Percentiles rank a stretch among this genome's conserved stretches.
These are phyloP conservation scores for Endomychus coccineus DNA, from an alignment of 2,888 invertebrate species.

Conservation along the genomic window DNA sequence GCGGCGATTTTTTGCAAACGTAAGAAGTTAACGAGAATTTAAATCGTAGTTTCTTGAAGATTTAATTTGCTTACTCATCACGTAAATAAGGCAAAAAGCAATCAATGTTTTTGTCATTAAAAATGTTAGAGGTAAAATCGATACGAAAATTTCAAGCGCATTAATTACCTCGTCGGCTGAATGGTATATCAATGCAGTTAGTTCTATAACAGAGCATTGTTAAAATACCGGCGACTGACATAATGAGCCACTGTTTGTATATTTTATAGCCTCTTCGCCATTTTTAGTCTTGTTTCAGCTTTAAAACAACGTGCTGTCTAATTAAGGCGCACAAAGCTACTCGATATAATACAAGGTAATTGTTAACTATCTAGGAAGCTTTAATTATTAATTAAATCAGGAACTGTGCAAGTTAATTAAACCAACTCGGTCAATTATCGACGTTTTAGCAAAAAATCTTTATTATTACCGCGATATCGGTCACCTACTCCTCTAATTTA, in stretches of 20 bases:
- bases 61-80: neutral
- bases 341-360: slow-evolving; percentile 38
- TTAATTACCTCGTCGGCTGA: slow-evolving; percentile 33
- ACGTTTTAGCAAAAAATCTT: slow-evolving; percentile 13
- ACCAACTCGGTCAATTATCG: slow-evolving; percentile 32
- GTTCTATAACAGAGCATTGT: slow-evolving; percentile 35
- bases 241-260: slow-evolving; percentile 42
- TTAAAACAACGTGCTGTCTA: slow-evolving; percentile 33
- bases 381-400: slow-evolving; percentile 41
- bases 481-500: no score
- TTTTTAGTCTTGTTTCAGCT: slow-evolving; percentile 38
- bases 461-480: no score
- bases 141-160: slow-evolving; percentile 19
- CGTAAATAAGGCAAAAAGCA: neutral
- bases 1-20: no score
- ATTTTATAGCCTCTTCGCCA: slow-evolving; percentile 40
- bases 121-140: slow-evolving; percentile 9
- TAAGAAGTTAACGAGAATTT: neutral
- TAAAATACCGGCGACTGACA: slow-evolving; percentile 37
- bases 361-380: slow-evolving; percentile 39
- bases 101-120: slow-evolving; percentile 2
- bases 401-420: slow-evolving; percentile 36
- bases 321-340: slow-evolving; percentile 38
- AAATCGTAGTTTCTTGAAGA: neutral
- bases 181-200: slow-evolving; percentile 36